Evolutionary conservation across 2,797 vertebrate species (phyloP), one percentile per base, ranked within the genome.

Genomic region (Poecilia velifera): DNA sequence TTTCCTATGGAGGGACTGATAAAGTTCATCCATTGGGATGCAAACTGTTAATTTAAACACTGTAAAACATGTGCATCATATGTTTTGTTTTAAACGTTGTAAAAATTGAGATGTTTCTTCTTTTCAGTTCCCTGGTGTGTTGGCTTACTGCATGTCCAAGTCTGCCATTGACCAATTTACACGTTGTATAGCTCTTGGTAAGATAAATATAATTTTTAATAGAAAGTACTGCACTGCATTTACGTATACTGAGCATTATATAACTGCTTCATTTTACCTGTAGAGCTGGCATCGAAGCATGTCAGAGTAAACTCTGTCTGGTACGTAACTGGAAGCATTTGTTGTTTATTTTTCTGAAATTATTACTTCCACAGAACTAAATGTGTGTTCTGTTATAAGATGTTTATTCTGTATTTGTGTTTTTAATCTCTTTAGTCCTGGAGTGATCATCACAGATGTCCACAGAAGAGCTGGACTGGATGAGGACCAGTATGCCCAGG

Each of bases 101-200:
- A 28, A 46, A 12, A 72, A 41, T n/a, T 22, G 6, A 41, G 0
- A 45, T 8, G 68, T 49, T 34, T 74, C 3, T 14, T 76, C 25
- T 74, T 41, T 51, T 45, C 57, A 97, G 96, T 97, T 97, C 80
- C 95, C 96, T 18, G 96, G 96, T 28, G 96, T 97, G 49, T 87
- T 97, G 81, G 94, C 96, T n/a, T 97, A 97, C 70, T 97, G 96
- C 80, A 95, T 97, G 95, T 97, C 96, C 34, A 97, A 97, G 84
- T 93, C 96, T 0, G 96, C 96, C 59, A 95, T 97, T 28, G 96
- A 97, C 88, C 96, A 97, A 87, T 95, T 97, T 75, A 97, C 96
- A 34, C 79, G 95, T 46, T 97, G 96, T 62, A 66, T 78, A 59
- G 96, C 96, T 22, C 94, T 97, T 0, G 96, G 96, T 97, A 86